Conservation (phyloP, 2,797 vertebrate species). For the Loris lydekkerianus region DNA sequence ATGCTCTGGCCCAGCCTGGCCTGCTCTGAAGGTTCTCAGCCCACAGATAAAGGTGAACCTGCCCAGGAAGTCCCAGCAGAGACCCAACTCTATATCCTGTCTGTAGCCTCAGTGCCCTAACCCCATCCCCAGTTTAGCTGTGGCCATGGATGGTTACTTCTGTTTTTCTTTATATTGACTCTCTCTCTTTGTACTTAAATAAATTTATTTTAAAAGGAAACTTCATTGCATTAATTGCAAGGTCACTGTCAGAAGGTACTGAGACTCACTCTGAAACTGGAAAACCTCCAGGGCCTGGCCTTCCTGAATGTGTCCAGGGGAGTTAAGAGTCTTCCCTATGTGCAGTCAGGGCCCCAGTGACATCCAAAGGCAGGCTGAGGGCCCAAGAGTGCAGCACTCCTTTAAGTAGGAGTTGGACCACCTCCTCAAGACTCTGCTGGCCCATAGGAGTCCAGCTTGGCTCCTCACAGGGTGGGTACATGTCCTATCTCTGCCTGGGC, state of each 20-base stretch:
- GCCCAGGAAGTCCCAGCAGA: not conserved
- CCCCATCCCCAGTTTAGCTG: too few relatives aligned
- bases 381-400: not conserved
- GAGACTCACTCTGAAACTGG: not conserved
- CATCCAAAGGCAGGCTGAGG: not conserved
- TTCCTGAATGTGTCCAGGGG: not conserved
- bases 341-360: not conserved
- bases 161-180: conserved; percentile 47
- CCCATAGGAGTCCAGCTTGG: not conserved
- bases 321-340: not conserved
- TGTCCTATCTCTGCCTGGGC: not conserved
- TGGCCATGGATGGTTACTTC: not conserved
- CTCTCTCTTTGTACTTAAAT: conserved; percentile 71
- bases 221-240: not conserved
- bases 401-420: not conserved
- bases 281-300: not conserved
- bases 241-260: not conserved
- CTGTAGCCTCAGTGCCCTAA: not conserved
- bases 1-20: not conserved
- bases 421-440: not conserved
- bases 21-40: too few relatives aligned
- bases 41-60: not conserved
- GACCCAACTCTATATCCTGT: not conserved
- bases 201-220: conserved; percentile 76
- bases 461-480: not conserved